phyloP scores from a whole-genome alignment of 2,113 vertebrate genomes.

The Trematocara marginatum region DNA sequence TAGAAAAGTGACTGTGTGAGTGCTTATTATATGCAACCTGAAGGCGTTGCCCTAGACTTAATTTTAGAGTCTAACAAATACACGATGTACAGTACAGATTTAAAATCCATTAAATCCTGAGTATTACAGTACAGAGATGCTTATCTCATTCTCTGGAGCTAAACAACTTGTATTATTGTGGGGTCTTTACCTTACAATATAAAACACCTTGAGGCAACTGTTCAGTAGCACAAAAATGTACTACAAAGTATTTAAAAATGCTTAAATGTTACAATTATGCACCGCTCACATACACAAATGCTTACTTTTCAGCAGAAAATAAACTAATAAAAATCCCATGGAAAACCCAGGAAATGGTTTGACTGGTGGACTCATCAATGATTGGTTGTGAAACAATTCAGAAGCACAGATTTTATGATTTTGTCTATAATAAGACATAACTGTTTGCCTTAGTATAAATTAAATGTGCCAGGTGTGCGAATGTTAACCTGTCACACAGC shows the following conservation, averaged over 20 bases:
- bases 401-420: neutral
- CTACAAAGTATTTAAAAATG: neutral
- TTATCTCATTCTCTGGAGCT: neutral
- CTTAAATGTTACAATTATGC: neutral
- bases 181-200: neutral
- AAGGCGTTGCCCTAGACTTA: constrained; percentile 7
- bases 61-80: neutral
- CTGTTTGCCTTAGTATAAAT: neutral
- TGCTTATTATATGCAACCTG: constrained; percentile 26
- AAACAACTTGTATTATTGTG: neutral
- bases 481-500: neutral
- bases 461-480: neutral
- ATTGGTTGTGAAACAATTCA: neutral
- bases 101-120: neutral
- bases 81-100: neutral
- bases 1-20: constrained; percentile 28
- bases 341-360: neutral
- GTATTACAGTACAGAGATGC: neutral
- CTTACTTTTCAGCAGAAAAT: neutral
- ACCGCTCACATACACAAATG: neutral
- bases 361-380: neutral
- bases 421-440: neutral
- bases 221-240: neutral
- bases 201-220: neutral
- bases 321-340: neutral